Conservation (phyloP, 2,888 invertebrate species). For the Leptodirus hochenwartii region DNA sequence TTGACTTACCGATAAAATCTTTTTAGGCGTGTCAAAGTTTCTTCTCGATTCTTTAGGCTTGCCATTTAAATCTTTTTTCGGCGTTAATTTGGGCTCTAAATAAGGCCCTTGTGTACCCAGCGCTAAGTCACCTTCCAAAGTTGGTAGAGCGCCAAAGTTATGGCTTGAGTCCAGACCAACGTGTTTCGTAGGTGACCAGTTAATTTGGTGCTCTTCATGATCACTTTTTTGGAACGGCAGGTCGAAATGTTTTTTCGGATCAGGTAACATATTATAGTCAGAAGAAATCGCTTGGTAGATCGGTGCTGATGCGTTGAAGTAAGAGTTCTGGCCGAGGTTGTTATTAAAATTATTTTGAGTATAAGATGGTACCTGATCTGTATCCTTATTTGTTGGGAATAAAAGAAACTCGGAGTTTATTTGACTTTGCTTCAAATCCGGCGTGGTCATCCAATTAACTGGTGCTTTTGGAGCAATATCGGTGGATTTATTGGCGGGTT, state of each 20-base stretch:
- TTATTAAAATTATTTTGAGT: conserved; percentile 9
- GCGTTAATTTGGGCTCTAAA: conserved; percentile 14
- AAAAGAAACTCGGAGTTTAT: conserved; percentile 14
- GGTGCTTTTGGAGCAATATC: conserved; percentile 25
- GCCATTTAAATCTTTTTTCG: conserved; percentile 6
- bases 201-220: conserved; percentile 30
- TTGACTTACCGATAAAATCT: conserved; percentile 43
- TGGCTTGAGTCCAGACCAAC: conserved; percentile 25
- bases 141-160: conserved; percentile 32
- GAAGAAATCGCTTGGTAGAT: conserved; percentile 18
- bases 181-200: conserved; percentile 36
- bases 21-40: conserved; percentile 23
- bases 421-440: conserved; percentile 28
- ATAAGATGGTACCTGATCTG: conserved; percentile 8
- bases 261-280: conserved; percentile 13
- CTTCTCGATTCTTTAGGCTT: conserved; percentile 7
- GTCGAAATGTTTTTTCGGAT: conserved; percentile 10
- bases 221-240: conserved; percentile 16
- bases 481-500: conserved; percentile 6
- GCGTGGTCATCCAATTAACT: conserved; percentile 44
- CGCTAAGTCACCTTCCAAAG: conserved; percentile 41
- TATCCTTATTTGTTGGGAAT: conserved; percentile 4
- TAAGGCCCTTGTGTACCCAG: conserved; percentile 19
- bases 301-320: conserved; percentile 9
- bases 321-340: conserved; percentile 6